Base-by-base conservation (phyloP, 2,797 vertebrate genomes). In the Argyrosomus regius region DNA sequence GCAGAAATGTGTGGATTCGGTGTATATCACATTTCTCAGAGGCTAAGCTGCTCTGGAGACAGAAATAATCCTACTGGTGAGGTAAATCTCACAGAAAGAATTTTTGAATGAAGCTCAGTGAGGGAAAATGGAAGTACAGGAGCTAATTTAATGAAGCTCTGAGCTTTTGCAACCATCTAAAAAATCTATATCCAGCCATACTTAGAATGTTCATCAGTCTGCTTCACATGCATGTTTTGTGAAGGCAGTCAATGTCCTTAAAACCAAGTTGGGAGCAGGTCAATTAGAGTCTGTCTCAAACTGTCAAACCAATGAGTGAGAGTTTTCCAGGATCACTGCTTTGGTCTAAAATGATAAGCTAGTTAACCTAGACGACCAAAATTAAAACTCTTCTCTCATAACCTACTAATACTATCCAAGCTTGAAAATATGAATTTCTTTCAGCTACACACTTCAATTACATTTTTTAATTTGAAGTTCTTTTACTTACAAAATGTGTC, bases 401-500 rank as follows among this genome's bases (percentile, higher is more conserved):
- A 46, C 35, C 35, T 31, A 31, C 31, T 1, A 9, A 35, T 35
- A 35, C 35, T 8, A 35, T 35, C 35, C 8, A 35, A 35, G 4
- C 41, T 49, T 63, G 22, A 73, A 56, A 46, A 61, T 35, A 28
- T 3, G 4, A 14, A 45, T 7, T 3, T 39, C 6, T 41, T 66
- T 20, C 3, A 24, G 5, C 12, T 43, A 54, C 49, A 56, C 13
- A 66, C 53, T 6, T 59, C 10, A 41, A 10, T 57, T 2, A 2
- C 0, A 8, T 14, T 52, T 43, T 52, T 26, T 0, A 26, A 24
- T 22, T 46, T 60, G 3, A 54, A 9, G 11, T 56, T 50, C 20
- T 57, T 54, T 17, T 20, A 61, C 2, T 24, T 46, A 62, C 26
- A 58, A 61, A 61, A 43, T 49, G 48, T 72, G 45, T 75, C 41